Base-by-base conservation (phyloP, 2,797 vertebrate genomes). In the Rhabdomys pumilio region DNA sequence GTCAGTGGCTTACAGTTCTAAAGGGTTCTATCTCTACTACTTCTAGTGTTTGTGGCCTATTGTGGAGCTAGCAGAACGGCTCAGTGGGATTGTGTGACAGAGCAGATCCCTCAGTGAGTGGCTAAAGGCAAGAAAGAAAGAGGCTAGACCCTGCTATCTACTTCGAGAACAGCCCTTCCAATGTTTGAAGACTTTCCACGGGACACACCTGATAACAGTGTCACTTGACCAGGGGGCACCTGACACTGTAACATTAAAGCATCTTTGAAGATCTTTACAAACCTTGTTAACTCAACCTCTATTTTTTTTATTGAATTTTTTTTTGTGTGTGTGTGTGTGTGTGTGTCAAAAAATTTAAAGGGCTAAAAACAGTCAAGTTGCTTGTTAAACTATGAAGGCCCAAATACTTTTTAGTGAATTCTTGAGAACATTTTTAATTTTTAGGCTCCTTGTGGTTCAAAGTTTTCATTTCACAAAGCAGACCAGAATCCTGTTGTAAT, bases 371-470 rank as follows among this genome's bases (percentile, higher is more conserved):
- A 72, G 29, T 72, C 41, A 73, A 38, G 44, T 53, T 53, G 4
- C 79, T 69, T 82, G 4, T 34, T 63, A 83, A 59, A 13, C 10
- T 29, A 59, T 61, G 3, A 80, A 79, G 63, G 38, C 6, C 41
- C 69, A 53, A 92, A 38, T 22, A 95, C 47, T 79, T 44, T 1
- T 90, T 96, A 47, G 26, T 79, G 44, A 90, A 82, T 44, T 80
- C 5, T 82, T 72, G 44, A 96, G 38, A 89, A 59, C 94, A 84
- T 93, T 47, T 90, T 94, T 44, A 93, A 13, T 91, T 97, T 92
- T 82, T 65, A 89, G 89, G 80, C 92, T 79, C 5, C 4, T 92
- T 47, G 15, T 57, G 38, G 14, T 63, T 17, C 7, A 86, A 63
- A 6, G 14, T 5, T 26, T 53, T 53, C 61, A 61, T 63, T 90